Evolutionary conservation across 2,888 invertebrate species (phyloP), one percentile per base, ranked within the genome.

Genomic region (Eupithecia centaureata): DNA sequence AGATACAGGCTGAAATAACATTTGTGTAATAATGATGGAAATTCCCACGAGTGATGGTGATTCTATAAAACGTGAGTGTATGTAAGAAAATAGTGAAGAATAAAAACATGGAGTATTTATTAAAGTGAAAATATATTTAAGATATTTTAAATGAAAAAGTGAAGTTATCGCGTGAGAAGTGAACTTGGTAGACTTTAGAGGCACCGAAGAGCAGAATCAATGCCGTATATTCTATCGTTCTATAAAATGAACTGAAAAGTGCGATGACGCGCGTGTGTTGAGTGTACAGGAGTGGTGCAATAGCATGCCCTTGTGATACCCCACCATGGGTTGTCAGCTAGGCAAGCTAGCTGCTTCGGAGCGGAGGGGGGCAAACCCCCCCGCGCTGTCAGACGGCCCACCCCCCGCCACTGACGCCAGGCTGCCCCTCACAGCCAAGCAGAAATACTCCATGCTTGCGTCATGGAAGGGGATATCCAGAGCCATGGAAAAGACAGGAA

Each of bases 391-490:
- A 28, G 95, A 95, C 73, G 95, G 87, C 8, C 95, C 95, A 0
- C 96, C 96, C 0, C 95, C 95, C 5, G 94, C 95, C 33, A 95
- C 95, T 35, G 97, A 98, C 86, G 96, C 97, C 0, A 91, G 96
- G 78, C 94, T 97, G 71, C 97, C 97, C 0, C 94, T 98, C 69
- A 97, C 96, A 0, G 97, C 97, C 25, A 96, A 96, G 84, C 97
- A 98, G 94, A 97, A 96, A 90, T 98, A 97, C 90, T 96, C 95
- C 77, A 97, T 98, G 94, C 94, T 97, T 74, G 97, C 98, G 1
- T 97, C 97, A 13, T 98, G 98, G 98, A 97, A 97, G 82, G 98
- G 97, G 32, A 98, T 98, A 79, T 96, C 96, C 75, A 94, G 98
- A 75, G 97, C 97, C 15, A 96, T 98, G 95, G 97, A 97, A 88